Conservation (phyloP, 30 jellyfish, hydroid and myxozoan genomes). For the Chrysaora quinquecirrha region DNA sequence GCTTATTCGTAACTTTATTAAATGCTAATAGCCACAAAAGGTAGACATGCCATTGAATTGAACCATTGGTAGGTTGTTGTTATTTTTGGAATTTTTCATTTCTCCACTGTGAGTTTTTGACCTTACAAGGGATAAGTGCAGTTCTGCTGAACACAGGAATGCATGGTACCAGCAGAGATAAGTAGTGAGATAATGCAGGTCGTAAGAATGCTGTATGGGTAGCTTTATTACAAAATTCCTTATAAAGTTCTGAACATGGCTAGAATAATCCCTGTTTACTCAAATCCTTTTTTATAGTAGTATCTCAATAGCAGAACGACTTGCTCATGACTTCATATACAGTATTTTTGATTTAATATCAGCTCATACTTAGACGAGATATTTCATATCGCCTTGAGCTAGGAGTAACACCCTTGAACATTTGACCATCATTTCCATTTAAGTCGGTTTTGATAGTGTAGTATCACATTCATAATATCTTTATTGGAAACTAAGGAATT, state of each 20-base stretch:
- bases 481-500: not conserved
- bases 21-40: not conserved
- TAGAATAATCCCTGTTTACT: conserved; percentile 10
- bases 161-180: not conserved
- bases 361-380: conserved; percentile 1
- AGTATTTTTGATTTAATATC: conserved; percentile 9
- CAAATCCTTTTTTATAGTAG: not conserved
- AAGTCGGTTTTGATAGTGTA: not conserved
- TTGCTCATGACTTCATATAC: conserved; percentile 2
- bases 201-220: not conserved
- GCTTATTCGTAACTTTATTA: not conserved
- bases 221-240: not conserved
- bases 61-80: not conserved
- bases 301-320: conserved; percentile 7
- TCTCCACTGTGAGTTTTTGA: not conserved
- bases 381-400: conserved; percentile 5
- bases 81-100: not conserved
- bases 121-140: not conserved
- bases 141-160: not conserved
- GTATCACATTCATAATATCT: not conserved
- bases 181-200: not conserved
- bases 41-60: conserved; percentile 12
- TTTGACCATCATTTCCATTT: not conserved
- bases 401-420: not conserved
- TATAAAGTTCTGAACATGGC: conserved; percentile 4